Base-by-base conservation (phyloP, 2,113 vertebrate genomes). In the Myrmophylax atrothorax region DNA sequence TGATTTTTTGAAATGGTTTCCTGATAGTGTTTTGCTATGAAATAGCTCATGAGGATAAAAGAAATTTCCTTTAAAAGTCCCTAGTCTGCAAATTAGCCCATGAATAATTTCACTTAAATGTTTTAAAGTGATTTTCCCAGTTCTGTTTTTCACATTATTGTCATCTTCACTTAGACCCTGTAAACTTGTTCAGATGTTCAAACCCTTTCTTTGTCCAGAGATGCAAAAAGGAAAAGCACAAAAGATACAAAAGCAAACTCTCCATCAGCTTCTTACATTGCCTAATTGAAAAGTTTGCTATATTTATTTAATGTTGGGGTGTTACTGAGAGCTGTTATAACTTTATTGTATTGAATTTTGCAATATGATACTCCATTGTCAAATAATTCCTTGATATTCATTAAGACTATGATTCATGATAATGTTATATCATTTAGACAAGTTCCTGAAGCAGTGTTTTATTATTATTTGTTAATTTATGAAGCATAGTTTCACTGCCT, bases 391-490 rank as follows among this genome's bases (percentile, higher is more conserved):
- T 89, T 93, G 76, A 47, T 94, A 95, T 91, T 94, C 62, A 92
- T 96, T 97, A 95, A 90, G 69, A 49, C 52, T 67, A 20, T 97
- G 91, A 97, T 97, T 97, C 93, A 96, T 95, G 88, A 63, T 90
- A 94, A 91, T 91, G 89, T 96, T 96, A 52, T 59, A 90, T 97
- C 85, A 72, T 92, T 93, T 87, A 89, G 92, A 94, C 91, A 95
- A 87, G 69, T 91, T 97, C 74, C 93, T 96, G 87, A 90, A 97
- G 89, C 93, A 86, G 73, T 93, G 73, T 91, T 95, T 90, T 95
- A 92, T 97, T 97, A 77, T 96, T 96, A 75, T 96, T 97, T 97
- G 78, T 96, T 94, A 95, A 97, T 96, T 96, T 94, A 96, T 96
- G 91, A 90, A 95, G 88, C 86, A 73, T 18, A 64, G 74, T 82